Evolutionary conservation across 2,888 invertebrate genomes (phyloP), one percentile per base, ranked within the genome.

Genomic region (Agriotes lineatus): DNA sequence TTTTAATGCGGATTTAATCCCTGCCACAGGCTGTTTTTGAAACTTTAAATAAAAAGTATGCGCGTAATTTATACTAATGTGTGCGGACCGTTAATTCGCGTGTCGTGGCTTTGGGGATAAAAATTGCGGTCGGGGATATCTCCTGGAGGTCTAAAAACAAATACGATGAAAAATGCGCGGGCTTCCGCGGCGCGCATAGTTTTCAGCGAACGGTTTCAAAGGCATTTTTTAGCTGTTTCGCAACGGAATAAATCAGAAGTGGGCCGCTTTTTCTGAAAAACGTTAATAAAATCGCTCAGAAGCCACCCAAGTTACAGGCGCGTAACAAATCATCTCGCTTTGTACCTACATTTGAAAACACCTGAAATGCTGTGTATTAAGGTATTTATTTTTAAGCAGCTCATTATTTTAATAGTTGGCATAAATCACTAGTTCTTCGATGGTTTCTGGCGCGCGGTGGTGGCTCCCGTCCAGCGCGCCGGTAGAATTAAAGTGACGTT

Each of bases 311-410:
- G 66, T 57, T 45, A 5, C 42, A 33, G 20, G 35, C 9, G n/a
- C n/a, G n/a, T 70, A 67, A 75, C 74, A 74, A 75, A 75, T 75
- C 74, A 75, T 72, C 70, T 72, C 71, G 68, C 70, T 74, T 75
- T 75, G 75, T 75, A 74, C 56, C 54, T 70, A 66, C 65, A 69
- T 69, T 56, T 61, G 64, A 67, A 69, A 72, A 72, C 71, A 72
- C 71, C 71, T 72, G 71, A 72, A 67, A 67, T 54, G 59, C 35
- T 58, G 57, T 67, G 62, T 70, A 72, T 72, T 72, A 69, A 72
- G 69, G 69, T 71, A 69, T 71, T 71, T 71, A 71, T 71, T 71
- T 71, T 71, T 63, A 66, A 69, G 63, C 58, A 65, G 60, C 71
- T 69, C 71, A 66, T 71, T 71, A 71, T 69, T 68, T 71, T 71